Evolutionary conservation across 2,888 invertebrate genomes (phyloP).

Genomic region (Aplocera efformata): DNA sequence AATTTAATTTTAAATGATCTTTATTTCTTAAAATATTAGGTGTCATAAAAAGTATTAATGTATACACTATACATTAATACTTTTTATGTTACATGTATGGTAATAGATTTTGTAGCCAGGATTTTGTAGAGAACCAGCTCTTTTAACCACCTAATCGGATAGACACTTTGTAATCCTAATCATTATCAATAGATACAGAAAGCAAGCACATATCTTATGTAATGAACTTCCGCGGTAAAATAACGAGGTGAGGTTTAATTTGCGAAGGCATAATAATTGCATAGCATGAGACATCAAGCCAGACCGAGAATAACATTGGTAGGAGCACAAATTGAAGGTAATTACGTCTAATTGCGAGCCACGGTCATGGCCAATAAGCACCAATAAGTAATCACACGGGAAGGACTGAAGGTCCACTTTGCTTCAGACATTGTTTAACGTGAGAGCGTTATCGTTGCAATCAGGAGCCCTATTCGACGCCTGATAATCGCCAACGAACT

Average conservation of each 20-base stretch:
- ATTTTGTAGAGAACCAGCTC: too few species aligned
- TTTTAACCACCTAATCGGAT: background rate
- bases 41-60: too few species aligned
- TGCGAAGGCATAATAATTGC: slow-evolving; percentile 64
- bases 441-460: slow-evolving; percentile 12
- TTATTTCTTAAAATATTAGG: too few species aligned
- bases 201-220: slow-evolving; percentile 27
- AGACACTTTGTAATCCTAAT: too few species aligned
- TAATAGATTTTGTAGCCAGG: too few species aligned
- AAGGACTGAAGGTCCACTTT: slow-evolving; percentile 57
- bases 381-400: slow-evolving; percentile 73
- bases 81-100: too few species aligned
- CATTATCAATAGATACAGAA: slow-evolving; percentile 23
- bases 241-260: slow-evolving; percentile 53
- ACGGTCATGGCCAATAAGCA: slow-evolving; percentile 80
- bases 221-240: slow-evolving; percentile 48
- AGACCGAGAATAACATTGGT: slow-evolving; percentile 67
- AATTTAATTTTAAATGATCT: too few species aligned
- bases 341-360: slow-evolving; percentile 75
- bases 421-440: slow-evolving; percentile 33
- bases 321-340: slow-evolving; percentile 75
- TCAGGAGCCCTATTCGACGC: too few species aligned
- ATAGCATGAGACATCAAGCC: slow-evolving; percentile 52
- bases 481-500: too few species aligned
- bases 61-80: too few species aligned